Base-by-base conservation (phyloP, 35 echinoderm and acorn worm species). In the Ophiothrix spiculata region DNA sequence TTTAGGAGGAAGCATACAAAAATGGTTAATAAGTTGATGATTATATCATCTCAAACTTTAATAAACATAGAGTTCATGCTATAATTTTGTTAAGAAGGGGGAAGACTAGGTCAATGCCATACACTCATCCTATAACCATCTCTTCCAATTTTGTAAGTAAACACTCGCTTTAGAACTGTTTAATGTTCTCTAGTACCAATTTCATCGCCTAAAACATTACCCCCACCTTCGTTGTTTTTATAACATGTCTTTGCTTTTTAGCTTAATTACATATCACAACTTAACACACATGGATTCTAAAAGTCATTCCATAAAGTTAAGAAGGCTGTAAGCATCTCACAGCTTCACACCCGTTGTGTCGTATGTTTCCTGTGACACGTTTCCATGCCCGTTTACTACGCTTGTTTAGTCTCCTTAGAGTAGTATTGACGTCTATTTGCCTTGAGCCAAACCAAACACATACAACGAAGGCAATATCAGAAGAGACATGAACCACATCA, bases 231-330 rank as follows among this genome's bases (percentile, higher is more conserved):
- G 60, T 69, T 49, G 17, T 15, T 69, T 69, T 69, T 69, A 25
- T 69, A 49, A 69, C 60, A 69, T 69, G 60, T 69, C 60, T 4
- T 69, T 69, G 6, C 60, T 69, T 69, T 69, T 69, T 6, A 69
- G 10, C 60, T 69, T 25, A 69, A 69, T 69, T 69, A 69, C 60
- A 25, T 69, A 69, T 69, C 60, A 69, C 60, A 69, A 69, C n/a
- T n/a, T n/a, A n/a, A n/a, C n/a, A n/a, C n/a, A n/a, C n/a, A n/a
- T n/a, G n/a, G n/a, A n/a, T 28, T 69, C 42, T 10, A 25, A 69
- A 69, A 69, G 29, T 15, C 29, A 69, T 69, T 69, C 6, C 42
- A 19, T 10, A 10, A n/a, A n/a, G n/a, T n/a, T n/a, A n/a, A n/a
- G n/a, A n/a, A 1, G 60, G 60, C 60, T 69, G 3, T 15, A 28